These are phyloP conservation scores for Drosophila paracracens DNA, from an alignment of 2,888 invertebrate genomes.

Conservation along the genomic window DNA sequence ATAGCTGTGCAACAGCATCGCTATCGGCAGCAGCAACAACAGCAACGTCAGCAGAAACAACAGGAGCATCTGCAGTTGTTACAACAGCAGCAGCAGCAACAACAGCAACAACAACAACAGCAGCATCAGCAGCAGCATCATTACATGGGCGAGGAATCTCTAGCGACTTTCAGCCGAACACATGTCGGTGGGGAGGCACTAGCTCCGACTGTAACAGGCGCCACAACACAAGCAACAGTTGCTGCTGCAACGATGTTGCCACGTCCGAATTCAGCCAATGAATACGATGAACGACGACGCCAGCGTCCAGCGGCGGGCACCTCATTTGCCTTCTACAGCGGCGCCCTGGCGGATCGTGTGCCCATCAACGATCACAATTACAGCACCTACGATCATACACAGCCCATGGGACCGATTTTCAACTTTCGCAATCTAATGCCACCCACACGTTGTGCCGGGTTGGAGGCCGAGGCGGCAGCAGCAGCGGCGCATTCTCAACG, in stretches of 20 bases:
- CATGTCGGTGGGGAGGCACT: constrained; percentile 17
- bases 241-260: constrained; percentile 33
- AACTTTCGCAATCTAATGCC: constrained; percentile 37
- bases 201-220: not conserved
- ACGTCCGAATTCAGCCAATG: constrained; percentile 50
- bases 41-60: not conserved
- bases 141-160: constrained; percentile 24
- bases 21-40: constrained; percentile 1
- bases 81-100: constrained; percentile 10
- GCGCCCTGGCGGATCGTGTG: constrained; percentile 62
- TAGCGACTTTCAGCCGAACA: constrained; percentile 25
- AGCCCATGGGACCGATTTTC: constrained; percentile 44
- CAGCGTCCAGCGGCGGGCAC: constrained; percentile 59
- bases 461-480: constrained; percentile 50
- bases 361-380: constrained; percentile 70
- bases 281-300: constrained; percentile 50
- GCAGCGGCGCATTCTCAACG: constrained; percentile 62
- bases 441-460: constrained; percentile 58
- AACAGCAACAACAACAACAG: constrained; percentile 6
- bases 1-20: constrained; percentile 1
- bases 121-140: constrained; percentile 26
- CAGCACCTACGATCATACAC: constrained; percentile 63
- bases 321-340: constrained; percentile 72
- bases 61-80: constrained; percentile 14
- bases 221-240: not conserved